Evolutionary conservation across 1,140 invertebrate genomes (phyloP).

Genomic region (Rhynchophorus ferrugineus): DNA sequence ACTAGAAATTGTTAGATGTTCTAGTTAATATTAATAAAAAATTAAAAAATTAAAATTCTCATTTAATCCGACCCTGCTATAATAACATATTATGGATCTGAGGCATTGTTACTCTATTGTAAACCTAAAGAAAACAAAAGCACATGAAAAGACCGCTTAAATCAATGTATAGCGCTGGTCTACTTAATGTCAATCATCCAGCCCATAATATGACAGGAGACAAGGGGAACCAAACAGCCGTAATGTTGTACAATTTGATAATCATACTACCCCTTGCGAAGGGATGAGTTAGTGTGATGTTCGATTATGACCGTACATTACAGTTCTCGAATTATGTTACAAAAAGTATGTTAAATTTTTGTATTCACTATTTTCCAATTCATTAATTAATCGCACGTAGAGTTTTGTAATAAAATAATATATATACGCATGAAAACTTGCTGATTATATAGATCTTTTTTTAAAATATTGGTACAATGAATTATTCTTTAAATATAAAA

Average conservation of each 20-base stretch:
- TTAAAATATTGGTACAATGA: too few relatives aligned
- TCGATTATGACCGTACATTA: too few relatives aligned
- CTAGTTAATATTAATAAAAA: too few relatives aligned
- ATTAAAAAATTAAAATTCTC: not conserved
- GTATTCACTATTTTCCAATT: too few relatives aligned
- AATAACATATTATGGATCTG: not conserved
- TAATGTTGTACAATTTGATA: constrained; percentile 10
- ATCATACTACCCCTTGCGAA: not conserved
- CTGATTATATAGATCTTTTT: too few relatives aligned
- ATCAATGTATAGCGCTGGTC: constrained; percentile 2
- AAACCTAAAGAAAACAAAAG: constrained; percentile 8
- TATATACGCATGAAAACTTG: too few relatives aligned
- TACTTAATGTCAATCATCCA: constrained; percentile 6
- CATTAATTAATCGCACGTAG: too few relatives aligned
- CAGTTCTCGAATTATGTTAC: too few relatives aligned
- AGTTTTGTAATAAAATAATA: too few relatives aligned
- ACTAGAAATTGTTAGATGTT: too few relatives aligned
- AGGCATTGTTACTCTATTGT: not conserved
- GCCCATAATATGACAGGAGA: constrained; percentile 3
- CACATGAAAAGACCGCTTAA: constrained; percentile 1
- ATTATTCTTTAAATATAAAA: too few relatives aligned
- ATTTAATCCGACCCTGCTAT: not conserved
- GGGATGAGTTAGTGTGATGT: constrained; percentile 3
- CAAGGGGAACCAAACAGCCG: constrained; percentile 2
- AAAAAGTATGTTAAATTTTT: too few relatives aligned